phyloP scores from a whole-genome alignment of 1,140 invertebrate species.

The Berghia stephanieae region DNA sequence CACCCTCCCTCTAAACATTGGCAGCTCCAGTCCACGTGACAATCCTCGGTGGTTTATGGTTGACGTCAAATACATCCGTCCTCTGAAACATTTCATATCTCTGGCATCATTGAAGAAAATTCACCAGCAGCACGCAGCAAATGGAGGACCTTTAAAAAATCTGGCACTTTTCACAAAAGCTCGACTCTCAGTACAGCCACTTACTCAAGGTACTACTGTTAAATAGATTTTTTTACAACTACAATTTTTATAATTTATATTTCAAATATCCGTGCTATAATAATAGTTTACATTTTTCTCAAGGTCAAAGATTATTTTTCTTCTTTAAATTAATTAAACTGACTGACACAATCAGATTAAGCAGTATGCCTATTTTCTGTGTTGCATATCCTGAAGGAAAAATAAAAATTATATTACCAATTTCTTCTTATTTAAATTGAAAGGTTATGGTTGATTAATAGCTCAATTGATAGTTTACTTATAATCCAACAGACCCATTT shows the following conservation, averaged over 20 bases:
- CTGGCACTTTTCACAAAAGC: constrained; percentile 57
- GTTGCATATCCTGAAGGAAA: neutral
- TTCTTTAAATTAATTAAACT: no score
- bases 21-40: constrained; percentile 48
- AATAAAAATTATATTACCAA: no score
- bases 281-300: no score
- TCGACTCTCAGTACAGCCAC: constrained; percentile 60
- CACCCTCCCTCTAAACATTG: neutral
- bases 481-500: no score
- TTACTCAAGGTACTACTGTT: constrained; percentile 54
- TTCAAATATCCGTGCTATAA: no score
- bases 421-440: no score
- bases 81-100: constrained; percentile 60
- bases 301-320: no score
- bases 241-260: no score
- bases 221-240: no score
- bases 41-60: constrained; percentile 65
- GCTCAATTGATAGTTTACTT: no score
- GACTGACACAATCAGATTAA: no score
- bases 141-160: constrained; percentile 55
- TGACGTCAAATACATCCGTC: constrained; percentile 60
- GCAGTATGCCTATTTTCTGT: neutral
- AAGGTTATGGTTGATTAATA: no score
- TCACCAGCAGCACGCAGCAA: constrained; percentile 55
- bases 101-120: constrained; percentile 59